A percentile compares a stretch with the other conserved stretches of the same genome.
Evolutionary conservation across 2,797 vertebrate genomes (phyloP).

Genomic region (Rhodeus uyekii): DNA sequence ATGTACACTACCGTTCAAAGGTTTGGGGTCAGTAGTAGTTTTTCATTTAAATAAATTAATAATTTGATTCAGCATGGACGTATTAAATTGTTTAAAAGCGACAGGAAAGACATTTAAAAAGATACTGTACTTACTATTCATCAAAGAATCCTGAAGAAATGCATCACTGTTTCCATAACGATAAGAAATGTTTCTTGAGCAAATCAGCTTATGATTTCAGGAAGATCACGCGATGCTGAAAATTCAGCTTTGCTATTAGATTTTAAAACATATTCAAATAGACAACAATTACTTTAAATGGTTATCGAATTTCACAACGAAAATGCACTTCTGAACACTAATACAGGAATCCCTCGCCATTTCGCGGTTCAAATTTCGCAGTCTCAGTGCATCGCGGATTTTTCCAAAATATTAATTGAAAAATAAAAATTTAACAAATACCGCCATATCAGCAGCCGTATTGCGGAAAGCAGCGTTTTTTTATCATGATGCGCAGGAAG

Average conservation of each 20-base stretch:
- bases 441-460: too few species aligned
- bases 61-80: background rate
- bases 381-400: too few species aligned
- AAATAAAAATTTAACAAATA: too few species aligned
- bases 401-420: too few species aligned
- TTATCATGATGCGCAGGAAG: too few species aligned
- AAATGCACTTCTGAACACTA: background rate
- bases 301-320: background rate
- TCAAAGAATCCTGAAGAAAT: background rate
- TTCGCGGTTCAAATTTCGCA: too few species aligned
- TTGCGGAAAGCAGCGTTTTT: too few species aligned
- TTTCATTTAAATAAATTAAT: background rate
- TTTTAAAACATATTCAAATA: background rate
- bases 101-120: background rate
- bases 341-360: too few species aligned
- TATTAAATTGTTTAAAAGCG: background rate
- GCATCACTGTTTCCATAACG: background rate
- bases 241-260: too few species aligned
- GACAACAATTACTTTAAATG: too few species aligned
- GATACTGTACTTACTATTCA: background rate
- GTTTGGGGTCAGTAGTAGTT: too few species aligned
- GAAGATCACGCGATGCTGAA: background rate
- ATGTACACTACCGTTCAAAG: background rate
- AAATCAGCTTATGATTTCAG: background rate
- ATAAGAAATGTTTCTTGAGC: background rate